Evolutionary conservation across 2,113 vertebrate species (phyloP), one percentile per base, ranked within the genome.

Genomic region (Pangasianodon gigas): DNA sequence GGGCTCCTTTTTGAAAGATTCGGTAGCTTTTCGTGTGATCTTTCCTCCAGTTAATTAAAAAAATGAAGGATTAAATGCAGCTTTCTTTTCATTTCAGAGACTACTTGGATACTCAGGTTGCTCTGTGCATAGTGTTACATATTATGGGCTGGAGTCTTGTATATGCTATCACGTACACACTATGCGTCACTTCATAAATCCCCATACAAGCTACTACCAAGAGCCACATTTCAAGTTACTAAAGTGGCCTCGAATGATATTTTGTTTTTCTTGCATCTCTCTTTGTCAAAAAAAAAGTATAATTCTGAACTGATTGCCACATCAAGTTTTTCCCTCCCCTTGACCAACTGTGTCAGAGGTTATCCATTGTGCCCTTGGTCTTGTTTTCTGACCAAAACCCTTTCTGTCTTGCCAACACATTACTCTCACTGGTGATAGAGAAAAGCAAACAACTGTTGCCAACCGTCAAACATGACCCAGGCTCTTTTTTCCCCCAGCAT

Each of bases 341-440:
- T 96, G 94, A 93, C 93, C 94, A 94, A 93, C 91, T 92, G 92
- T 95, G 95, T 96, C 96, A 96, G 92, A 91, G 79, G 94, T 96
- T 97, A 97, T 96, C 96, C 92, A 92, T 84, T 88, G 90, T 94
- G 95, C 93, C 95, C 95, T 95, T 95, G 94, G 92, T 87, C 71
- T 54, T 84, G 87, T 91, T 95, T 95, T 96, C 94, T 93, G 95
- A 93, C 93, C 92, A 93, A 92, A 95, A 87, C 93, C 93, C 9
- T 24, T 93, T 94, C 96, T 97, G 96, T 96, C 96, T 96, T 90
- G 93, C 93, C 95, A 96, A 96, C 95, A 95, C 95, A 96, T 97
- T 96, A 95, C 95, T 95, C 94, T 95, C 94, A 95, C 95, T 96
- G 95, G 96, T 94, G 96, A 96, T 94, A 94, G 93, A 91, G 93